Evolutionary conservation across 1,140 invertebrate species (phyloP), one percentile per base, ranked within the genome.

Genomic region (Meloidogyne chitwoodi): DNA sequence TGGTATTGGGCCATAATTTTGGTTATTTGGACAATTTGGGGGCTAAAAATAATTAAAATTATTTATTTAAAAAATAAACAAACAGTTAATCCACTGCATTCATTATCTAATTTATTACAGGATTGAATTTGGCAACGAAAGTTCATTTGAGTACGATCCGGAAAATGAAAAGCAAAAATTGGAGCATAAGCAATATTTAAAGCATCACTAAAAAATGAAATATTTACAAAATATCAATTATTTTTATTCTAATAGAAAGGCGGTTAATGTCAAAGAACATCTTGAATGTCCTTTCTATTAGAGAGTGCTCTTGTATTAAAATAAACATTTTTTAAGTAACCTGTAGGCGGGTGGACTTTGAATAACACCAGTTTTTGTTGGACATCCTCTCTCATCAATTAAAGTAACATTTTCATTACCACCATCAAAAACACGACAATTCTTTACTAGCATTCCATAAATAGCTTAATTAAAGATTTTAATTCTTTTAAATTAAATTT

Each of bases 391-490:
- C 11, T 77, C 81, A 67, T 84, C 83, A 22, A 83, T 19, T 29
- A 83, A 72, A 26, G 48, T 65, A 41, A 76, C 56, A 27, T 73
- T 63, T 29, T 48, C 44, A 4, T 56, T 66, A 16, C 73, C 78
- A n/a, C 82, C 82, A 63, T 85, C 83, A 22, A 61, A 83, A 11
- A 83, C 83, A 14, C 75, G 14, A 63, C 82, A 83, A 44, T 83
- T 83, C 62, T 83, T 84, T 10, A 83, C 83, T 44, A 83, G 61
- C 78, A 83, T 83, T 11, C 82, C 82, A 69, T 77, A 84, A 26
- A 82, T 70, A 10, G 79, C 82, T 84, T 38, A 31, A 81, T 68
- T 16, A 38, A 29, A 64, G n/a, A n/a, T n/a, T n/a, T n/a, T n/a
- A n/a, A n/a, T n/a, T n/a, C n/a, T n/a, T n/a, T 22, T 31, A 24